These are phyloP conservation scores for Drosophila chauvacae DNA, from an alignment of 1,140 invertebrate species.

Conservation along the genomic window DNA sequence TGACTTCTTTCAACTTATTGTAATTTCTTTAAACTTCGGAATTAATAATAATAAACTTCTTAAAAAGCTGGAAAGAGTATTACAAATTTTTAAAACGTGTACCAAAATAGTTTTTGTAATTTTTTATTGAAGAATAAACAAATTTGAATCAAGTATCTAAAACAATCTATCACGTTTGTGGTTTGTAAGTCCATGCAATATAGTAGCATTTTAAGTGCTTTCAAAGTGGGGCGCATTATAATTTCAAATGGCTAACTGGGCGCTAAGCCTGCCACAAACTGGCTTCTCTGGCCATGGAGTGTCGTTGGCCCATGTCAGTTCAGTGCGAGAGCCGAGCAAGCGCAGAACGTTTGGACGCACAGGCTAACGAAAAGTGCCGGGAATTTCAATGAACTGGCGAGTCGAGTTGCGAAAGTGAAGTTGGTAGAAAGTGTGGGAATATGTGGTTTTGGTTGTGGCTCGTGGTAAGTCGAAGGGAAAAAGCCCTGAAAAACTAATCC, in stretches of 20 bases:
- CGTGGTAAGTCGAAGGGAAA: constrained; percentile 36
- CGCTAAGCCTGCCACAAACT: constrained; percentile 1
- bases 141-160: neutral
- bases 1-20: neutral
- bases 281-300: constrained; percentile 30
- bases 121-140: too few species aligned
- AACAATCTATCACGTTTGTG: neutral
- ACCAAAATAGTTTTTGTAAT: too few species aligned
- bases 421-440: constrained; percentile 30
- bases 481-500: neutral
- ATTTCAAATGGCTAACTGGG: constrained; percentile 56
- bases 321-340: constrained; percentile 27
- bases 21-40: neutral
- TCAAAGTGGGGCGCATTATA: constrained; percentile 60
- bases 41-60: neutral
- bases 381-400: constrained; percentile 39
- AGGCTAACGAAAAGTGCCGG: constrained; percentile 29
- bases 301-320: constrained; percentile 48
- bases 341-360: constrained; percentile 31
- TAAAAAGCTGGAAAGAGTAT: neutral
- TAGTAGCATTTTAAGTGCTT: constrained; percentile 8
- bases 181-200: constrained; percentile 5
- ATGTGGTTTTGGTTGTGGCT: constrained; percentile 34
- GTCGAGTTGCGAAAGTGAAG: constrained; percentile 32
- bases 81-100: neutral